Evolutionary conservation across 2,888 invertebrate genomes (phyloP), one percentile per base, ranked within the genome.

Genomic region (Agrotis exclamationis): DNA sequence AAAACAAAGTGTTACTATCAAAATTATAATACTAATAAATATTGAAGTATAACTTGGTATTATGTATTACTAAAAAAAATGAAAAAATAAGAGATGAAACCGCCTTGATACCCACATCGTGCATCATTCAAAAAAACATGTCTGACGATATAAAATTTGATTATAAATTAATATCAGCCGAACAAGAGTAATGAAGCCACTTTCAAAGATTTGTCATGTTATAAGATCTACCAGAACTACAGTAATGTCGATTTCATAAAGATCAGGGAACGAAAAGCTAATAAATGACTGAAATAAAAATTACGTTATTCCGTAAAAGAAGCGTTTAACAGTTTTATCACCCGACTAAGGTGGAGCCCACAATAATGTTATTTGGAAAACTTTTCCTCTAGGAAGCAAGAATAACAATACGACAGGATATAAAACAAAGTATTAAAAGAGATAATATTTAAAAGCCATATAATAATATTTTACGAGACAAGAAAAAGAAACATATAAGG

Each of bases 401-500:
- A 58, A 63, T 24, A 74, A 58, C 16, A 67, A 48, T 14, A 70
- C n/a, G 24, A 58, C 1, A 57, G 63, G 22, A 28, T 44, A 56
- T 24, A 39, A 73, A 56, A 44, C n/a, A 70, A 62, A 67, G 71
- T 62, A 69, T 50, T 39, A 72, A 67, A 64, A 51, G 45, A 64
- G 33, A 68, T 56, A 66, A 77, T 79, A 84, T 80, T 84, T 82
- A 72, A 80, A 80, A 79, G 63, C 77, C 56, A 67, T 63, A 69
- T 79, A 78, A 82, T 80, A 74, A 76, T 74, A 73, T 86, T 83
- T 83, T 82, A 83, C 60, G 79, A 79, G 77, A 77, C 82, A 83
- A 64, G 65, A 83, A 71, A 84, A 83, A 28, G 82, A 86, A 86
- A 88, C 87, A 86, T 85, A 74, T 71, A 88, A 85, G 85, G 87